A percentile compares a stretch with the other conserved stretches of the same genome.
Evolutionary conservation across 2,113 vertebrate species (phyloP).

Genomic region (Prionailurus viverrinus): DNA sequence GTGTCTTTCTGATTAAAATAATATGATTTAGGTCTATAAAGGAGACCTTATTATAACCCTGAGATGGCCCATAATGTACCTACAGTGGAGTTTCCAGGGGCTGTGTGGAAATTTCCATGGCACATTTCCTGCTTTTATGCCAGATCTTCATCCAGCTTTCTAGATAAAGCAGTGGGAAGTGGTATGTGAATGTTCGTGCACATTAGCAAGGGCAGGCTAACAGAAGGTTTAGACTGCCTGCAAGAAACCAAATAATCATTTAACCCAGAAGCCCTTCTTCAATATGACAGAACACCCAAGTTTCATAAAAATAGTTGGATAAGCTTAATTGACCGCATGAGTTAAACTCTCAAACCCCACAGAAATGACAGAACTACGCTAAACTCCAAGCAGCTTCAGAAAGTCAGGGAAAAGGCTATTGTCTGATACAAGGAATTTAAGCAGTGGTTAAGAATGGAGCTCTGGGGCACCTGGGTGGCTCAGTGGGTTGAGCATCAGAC

Average conservation of each 20-base stretch:
- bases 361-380: neutral
- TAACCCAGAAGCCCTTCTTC: neutral
- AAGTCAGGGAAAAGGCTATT: neutral
- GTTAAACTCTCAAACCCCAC: neutral
- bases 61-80: too few species aligned
- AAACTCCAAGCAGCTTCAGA: neutral
- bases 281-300: neutral
- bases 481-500: too few species aligned
- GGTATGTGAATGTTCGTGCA: neutral
- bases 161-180: neutral
- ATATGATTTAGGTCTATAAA: neutral
- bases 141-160: neutral
- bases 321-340: neutral
- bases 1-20: constrained; percentile 47
- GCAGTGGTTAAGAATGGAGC: neutral
- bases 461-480: too few species aligned
- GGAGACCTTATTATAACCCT: neutral
- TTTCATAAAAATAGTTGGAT: neutral
- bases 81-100: neutral
- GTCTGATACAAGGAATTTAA: neutral
- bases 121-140: neutral
- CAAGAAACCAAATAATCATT: neutral
- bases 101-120: neutral
- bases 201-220: neutral
- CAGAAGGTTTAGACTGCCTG: neutral